Percentiles rank a stretch among this genome's conserved stretches.
Evolutionary conservation across 2,113 vertebrate species (phyloP).

Genomic region (Forbesichthys agassizii): DNA sequence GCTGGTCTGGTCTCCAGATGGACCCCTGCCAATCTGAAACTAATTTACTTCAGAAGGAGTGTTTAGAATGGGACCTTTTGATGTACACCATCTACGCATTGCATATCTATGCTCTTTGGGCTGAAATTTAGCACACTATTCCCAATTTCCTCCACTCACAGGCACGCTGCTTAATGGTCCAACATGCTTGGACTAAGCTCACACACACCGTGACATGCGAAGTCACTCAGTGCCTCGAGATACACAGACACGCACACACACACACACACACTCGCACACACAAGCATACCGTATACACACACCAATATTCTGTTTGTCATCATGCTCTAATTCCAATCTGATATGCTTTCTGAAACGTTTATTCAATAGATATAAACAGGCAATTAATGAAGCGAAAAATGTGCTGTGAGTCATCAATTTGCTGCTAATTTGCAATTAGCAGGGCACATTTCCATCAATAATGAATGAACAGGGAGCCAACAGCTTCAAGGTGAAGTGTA

Average conservation of each 20-base stretch:
- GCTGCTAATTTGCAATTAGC: constrained; percentile 63
- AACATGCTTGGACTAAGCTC: neutral
- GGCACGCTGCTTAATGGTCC: constrained; percentile 5
- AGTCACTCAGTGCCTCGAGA: neutral
- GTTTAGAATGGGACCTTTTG: constrained; percentile 35
- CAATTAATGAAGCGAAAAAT: constrained; percentile 54
- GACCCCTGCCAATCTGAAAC: constrained; percentile 39
- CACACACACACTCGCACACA: neutral
- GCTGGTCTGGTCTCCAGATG: constrained; percentile 52
- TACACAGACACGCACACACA: neutral
- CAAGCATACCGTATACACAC: constrained; percentile 4
- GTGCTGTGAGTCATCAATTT: constrained; percentile 58
- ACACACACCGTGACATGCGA: constrained; percentile 1
- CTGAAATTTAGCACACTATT: constrained; percentile 6
- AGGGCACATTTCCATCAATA: constrained; percentile 49
- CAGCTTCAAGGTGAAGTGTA: constrained; percentile 43
- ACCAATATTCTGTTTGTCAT: constrained; percentile 28
- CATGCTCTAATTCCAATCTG: constrained; percentile 24
- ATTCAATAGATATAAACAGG: constrained; percentile 60
- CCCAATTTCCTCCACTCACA: constrained; percentile 3
- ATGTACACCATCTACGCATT: constrained; percentile 37
- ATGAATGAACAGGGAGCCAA: constrained; percentile 42
- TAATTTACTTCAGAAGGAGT: constrained; percentile 49
- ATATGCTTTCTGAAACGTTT: constrained; percentile 46
- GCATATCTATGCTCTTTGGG: neutral